Conservation (phyloP, 2,797 vertebrate species). For the Petrocephalus sullivani region DNA sequence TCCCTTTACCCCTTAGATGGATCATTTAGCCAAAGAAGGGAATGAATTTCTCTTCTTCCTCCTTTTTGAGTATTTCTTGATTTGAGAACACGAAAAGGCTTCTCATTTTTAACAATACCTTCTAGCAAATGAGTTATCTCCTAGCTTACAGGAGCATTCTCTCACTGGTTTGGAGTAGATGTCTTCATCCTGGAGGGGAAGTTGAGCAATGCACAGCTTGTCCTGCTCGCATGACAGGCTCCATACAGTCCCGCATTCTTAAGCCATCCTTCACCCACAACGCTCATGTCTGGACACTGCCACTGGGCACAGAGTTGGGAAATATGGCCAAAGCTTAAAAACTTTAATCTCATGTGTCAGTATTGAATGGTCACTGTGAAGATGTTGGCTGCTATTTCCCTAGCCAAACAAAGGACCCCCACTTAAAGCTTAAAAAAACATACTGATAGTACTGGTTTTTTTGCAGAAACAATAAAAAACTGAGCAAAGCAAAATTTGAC, state of each 20-base stretch:
- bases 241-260: conserved; percentile 37
- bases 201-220: conserved; percentile 51
- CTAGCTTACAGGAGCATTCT: neutral
- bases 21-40: conserved; percentile 30
- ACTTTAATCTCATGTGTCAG: neutral
- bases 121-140: neutral
- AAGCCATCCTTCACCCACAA: conserved; percentile 48
- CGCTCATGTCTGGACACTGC: conserved; percentile 40
- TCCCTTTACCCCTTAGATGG: conserved; percentile 48
- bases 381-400: neutral
- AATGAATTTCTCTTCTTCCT: neutral
- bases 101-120: neutral
- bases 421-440: neutral
- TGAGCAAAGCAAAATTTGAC: neutral
- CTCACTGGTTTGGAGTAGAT: neutral
- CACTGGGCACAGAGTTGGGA: conserved; percentile 43
- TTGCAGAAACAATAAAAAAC: neutral
- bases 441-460: neutral
- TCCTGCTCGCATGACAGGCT: conserved; percentile 48
- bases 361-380: neutral
- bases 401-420: neutral
- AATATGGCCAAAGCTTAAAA: conserved; percentile 30
- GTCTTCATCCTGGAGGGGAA: conserved; percentile 40
- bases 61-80: conserved; percentile 16
- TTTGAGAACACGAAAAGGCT: neutral